These are phyloP conservation scores for Cryptotermes secundus DNA, from an alignment of 1,140 invertebrate species.

Conservation along the genomic window DNA sequence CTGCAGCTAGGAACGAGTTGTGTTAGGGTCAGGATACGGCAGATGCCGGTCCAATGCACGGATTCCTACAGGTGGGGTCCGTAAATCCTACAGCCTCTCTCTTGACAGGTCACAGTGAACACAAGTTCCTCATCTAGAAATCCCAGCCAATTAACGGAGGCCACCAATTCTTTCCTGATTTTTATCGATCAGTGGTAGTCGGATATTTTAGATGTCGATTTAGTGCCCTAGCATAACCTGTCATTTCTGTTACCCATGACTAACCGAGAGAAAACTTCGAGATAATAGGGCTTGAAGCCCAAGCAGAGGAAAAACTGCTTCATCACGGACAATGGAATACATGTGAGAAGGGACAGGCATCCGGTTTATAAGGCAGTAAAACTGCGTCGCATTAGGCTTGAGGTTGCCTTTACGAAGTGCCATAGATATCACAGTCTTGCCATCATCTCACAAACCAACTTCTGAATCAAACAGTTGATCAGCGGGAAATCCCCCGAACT, in stretches of 20 bases:
- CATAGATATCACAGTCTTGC: no score
- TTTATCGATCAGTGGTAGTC: not conserved
- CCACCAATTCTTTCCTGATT: not conserved
- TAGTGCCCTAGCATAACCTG: not conserved
- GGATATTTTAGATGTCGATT: conserved; percentile 9
- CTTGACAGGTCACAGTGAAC: conserved; percentile 6
- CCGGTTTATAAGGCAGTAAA: no score
- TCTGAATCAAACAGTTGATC: no score
- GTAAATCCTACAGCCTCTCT: not conserved
- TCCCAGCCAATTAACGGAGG: conserved; percentile 3
- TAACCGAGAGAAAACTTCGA: not conserved
- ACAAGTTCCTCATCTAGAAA: not conserved
- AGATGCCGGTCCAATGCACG: not conserved
- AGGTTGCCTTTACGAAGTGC: no score
- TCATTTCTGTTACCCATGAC: not conserved
- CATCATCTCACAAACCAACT: no score
- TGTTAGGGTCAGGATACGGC: not conserved
- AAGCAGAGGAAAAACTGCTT: not conserved
- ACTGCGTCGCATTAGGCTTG: no score
- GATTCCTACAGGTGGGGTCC: conserved; percentile 8
- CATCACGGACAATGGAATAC: not conserved
- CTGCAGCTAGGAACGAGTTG: not conserved
- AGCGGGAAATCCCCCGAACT: no score
- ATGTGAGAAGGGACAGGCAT: no score
- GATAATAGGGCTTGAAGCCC: not conserved